phyloP scores from a whole-genome alignment of 92 coral and sea anemone species.

The Micromussa lordhowensis region DNA sequence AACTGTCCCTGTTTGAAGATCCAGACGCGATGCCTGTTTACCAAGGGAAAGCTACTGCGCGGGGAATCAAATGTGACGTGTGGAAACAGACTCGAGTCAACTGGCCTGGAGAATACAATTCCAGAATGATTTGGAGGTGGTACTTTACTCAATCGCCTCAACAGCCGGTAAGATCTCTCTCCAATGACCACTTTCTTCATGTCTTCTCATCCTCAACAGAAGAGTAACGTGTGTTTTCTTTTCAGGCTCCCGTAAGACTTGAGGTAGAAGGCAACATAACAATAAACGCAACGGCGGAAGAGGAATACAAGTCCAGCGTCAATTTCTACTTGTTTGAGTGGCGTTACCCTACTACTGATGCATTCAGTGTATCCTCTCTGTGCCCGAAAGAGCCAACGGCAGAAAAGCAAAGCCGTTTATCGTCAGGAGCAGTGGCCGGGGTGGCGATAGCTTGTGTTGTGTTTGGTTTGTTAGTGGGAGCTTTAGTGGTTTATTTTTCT shows the following conservation, averaged over 20 bases:
- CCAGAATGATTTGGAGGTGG: conserved; percentile 42
- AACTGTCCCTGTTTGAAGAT: conserved; percentile 28
- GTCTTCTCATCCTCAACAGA: too few relatives aligned
- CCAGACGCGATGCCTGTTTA: conserved; percentile 31
- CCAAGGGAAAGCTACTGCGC: conserved; percentile 24
- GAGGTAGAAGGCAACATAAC: conserved; percentile 31
- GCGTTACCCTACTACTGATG: conserved; percentile 28
- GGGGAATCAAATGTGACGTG: conserved; percentile 49
- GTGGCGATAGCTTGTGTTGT: conserved; percentile 36
- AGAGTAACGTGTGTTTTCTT: not conserved
- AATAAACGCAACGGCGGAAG: conserved; percentile 17
- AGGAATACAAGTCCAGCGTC: conserved; percentile 13
- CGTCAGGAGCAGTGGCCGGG: conserved; percentile 49
- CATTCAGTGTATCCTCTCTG: conserved; percentile 22
- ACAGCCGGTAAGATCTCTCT: conserved; percentile 28
- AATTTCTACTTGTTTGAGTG: conserved; percentile 51
- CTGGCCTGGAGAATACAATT: conserved; percentile 18
- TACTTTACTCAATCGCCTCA: conserved; percentile 21
- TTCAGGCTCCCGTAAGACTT: conserved; percentile 41
- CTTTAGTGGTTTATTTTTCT: conserved; percentile 9
- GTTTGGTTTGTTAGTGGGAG: conserved; percentile 7
- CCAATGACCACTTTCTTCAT: not conserved
- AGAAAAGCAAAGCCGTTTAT: conserved; percentile 1
- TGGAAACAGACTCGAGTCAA: conserved; percentile 39
- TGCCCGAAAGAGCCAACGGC: conserved; percentile 43